Evolutionary conservation across 2,113 vertebrate species (phyloP), one percentile per base, ranked within the genome.

Genomic region (Progne subis): DNA sequence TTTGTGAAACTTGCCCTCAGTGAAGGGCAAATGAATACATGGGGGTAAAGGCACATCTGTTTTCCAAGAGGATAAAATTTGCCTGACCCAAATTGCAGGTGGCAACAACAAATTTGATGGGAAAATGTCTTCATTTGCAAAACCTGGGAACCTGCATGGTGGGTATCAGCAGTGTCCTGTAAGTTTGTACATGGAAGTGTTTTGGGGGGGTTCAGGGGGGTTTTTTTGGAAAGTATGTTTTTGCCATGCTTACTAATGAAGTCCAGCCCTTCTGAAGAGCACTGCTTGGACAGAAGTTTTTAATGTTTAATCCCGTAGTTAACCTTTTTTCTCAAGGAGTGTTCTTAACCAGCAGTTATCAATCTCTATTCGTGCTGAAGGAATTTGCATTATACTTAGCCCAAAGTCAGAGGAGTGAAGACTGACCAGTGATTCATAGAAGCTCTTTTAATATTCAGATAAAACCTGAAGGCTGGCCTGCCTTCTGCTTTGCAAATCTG

Each of bases 331-430:
- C 2, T 2, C 41, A 28, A 49, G 43, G 59, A 50, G 12, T 60
- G 17, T 76, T 63, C 78, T 86, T 44, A 50, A 4, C 57, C 47
- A 49, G 32, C 29, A 60, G 3, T 60, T 75, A 55, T 20, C 37
- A 63, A 6, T 68, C 80, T 82, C 79, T 16, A 19, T 60, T 78
- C 31, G 5, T 55, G 47, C 52, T 49, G 21, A 64, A 44, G 12
- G 61, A 41, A 71, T 68, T 80, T 81, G 60, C 6, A 1, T 75
- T 68, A 32, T 20, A 12, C 23, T 41, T 87, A 82, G 47, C 57
- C 53, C 49, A 61, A 82, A 88, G 78, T 78, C 49, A 60, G 56
- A 82, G 59, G 32, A 82, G 56, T 78, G 93, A 29, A 86, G 77
- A 53, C 31, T 88, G 80, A 15, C 28, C 49, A 47, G 41, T 60